These are phyloP conservation scores for Irena cyanogastra DNA, from an alignment of 2,113 vertebrate species.

Conservation along the genomic window DNA sequence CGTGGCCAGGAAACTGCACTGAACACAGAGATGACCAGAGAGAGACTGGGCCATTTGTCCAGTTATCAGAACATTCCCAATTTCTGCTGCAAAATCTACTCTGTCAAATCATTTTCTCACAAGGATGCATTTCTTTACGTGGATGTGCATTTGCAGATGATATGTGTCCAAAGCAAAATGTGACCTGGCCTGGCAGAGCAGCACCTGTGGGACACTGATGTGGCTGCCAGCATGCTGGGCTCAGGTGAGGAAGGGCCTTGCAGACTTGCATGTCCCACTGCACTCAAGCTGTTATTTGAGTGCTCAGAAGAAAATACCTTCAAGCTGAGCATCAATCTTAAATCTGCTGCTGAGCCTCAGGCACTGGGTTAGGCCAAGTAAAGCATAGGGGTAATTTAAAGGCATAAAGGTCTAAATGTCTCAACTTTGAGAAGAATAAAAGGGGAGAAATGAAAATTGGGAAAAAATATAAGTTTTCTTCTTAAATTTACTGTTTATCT, in stretches of 20 bases:
- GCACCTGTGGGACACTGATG: background rate
- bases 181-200: background rate
- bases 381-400: background rate
- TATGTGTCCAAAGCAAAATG: fast-evolving
- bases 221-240: background rate
- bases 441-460: background rate
- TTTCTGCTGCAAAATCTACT: background rate
- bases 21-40: background rate
- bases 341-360: background rate
- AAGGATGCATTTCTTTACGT: background rate
- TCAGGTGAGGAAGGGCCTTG: background rate
- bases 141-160: background rate
- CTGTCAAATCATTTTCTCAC: background rate
- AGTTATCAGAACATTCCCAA: background rate
- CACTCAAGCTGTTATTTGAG: background rate
- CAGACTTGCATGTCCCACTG: background rate
- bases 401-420: background rate
- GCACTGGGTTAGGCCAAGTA: background rate
- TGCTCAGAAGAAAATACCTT: background rate
- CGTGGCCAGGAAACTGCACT: background rate
- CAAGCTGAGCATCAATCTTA: background rate
- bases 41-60: background rate
- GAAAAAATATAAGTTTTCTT: background rate
- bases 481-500: background rate
- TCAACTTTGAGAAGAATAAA: background rate